A percentile compares a stretch with the other conserved stretches of the same genome.
Evolutionary conservation across 2,113 vertebrate species (phyloP).

Genomic region (Grus americana): DNA sequence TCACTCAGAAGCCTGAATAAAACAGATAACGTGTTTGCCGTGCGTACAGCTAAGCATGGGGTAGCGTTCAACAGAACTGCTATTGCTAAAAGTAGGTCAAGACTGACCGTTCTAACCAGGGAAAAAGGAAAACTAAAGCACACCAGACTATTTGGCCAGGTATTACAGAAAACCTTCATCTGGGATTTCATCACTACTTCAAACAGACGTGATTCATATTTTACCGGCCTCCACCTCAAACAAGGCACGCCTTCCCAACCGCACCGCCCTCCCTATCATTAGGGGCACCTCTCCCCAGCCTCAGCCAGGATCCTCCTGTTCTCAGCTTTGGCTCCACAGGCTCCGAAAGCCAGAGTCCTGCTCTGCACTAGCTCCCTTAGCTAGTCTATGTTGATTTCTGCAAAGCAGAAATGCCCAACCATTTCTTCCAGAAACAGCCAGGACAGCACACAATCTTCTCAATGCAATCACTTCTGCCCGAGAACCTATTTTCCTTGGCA

Average conservation of each 20-base stretch:
- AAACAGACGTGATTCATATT: slow-evolving; percentile 58
- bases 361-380: not conserved
- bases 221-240: slow-evolving; percentile 20
- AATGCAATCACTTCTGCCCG: not conserved
- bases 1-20: not conserved
- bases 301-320: not conserved
- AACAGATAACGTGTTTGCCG: not conserved
- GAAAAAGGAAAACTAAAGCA: slow-evolving; percentile 3
- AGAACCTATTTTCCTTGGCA: not conserved
- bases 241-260: slow-evolving; percentile 41
- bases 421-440: not conserved
- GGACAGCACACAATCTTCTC: not conserved
- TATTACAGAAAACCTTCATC: slow-evolving; percentile 60
- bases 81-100: slow-evolving; percentile 44
- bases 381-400: not conserved
- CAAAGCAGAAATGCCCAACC: not conserved
- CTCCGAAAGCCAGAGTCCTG: not conserved
- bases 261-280: slow-evolving; percentile 21
- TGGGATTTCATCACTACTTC: slow-evolving; percentile 62
- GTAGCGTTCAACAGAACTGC: not conserved
- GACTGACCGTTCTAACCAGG: not conserved
- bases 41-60: not conserved
- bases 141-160: slow-evolving; percentile 25
- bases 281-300: slow-evolving; percentile 7
- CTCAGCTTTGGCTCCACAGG: not conserved